Percentiles rank a stretch among this genome's conserved stretches.
These are phyloP conservation scores for Pituophis catenifer DNA, from an alignment of 2,113 vertebrate genomes.

Conservation along the genomic window DNA sequence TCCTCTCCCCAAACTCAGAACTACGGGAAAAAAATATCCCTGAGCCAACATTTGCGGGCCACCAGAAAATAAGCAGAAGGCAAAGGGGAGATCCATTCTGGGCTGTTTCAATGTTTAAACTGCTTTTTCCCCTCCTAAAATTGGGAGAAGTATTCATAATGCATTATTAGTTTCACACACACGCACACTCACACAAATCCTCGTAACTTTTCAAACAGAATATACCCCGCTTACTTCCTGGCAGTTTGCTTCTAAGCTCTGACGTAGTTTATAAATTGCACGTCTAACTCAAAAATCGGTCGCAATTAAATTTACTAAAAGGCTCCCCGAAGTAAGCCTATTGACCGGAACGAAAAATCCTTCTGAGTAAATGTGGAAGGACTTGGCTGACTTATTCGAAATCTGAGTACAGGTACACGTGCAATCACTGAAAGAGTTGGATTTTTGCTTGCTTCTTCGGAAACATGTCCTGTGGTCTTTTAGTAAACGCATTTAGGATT, in stretches of 20 bases:
- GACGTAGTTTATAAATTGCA: background rate
- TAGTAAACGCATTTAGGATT: background rate
- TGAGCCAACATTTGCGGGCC: background rate
- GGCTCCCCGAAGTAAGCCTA: background rate
- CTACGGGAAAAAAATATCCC: background rate
- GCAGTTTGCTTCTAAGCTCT: background rate
- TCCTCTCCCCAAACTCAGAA: too few relatives aligned
- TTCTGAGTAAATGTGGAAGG: background rate
- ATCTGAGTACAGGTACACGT: background rate
- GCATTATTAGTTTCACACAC: background rate
- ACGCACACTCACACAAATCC: background rate
- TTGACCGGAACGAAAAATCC: background rate
- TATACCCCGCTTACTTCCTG: background rate
- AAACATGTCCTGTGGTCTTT: background rate
- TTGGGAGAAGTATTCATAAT: too few relatives aligned
- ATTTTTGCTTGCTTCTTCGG: background rate
- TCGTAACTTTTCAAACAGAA: background rate
- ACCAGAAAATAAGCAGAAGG: background rate
- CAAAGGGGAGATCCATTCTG: background rate
- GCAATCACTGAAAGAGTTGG: background rate
- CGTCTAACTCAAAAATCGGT: background rate
- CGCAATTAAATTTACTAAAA: background rate
- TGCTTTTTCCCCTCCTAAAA: background rate
- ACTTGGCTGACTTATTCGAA: background rate
- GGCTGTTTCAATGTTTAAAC: background rate